Conservation (phyloP, 1,140 invertebrate genomes). For the Daktulosphaira vitifoliae region DNA sequence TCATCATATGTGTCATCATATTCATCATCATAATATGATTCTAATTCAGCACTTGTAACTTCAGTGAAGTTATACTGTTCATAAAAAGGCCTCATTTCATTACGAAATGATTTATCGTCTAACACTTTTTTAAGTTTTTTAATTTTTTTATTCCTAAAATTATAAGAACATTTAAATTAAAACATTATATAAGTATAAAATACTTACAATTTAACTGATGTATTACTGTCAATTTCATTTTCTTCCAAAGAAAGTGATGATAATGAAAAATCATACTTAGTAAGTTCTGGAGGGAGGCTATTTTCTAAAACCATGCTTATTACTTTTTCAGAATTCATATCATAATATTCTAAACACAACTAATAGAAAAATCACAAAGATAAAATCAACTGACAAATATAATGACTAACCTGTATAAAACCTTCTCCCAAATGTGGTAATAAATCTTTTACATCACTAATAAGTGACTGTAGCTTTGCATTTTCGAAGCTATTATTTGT, state of each 20-base stretch:
- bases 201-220: too few relatives aligned
- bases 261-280: constrained; percentile 8
- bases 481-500: constrained; percentile 8
- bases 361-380: not conserved
- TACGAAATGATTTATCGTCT: constrained; percentile 27
- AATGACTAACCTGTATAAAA: constrained; percentile 7
- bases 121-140: constrained; percentile 20
- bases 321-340: constrained; percentile 30
- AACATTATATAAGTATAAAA: too few relatives aligned
- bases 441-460: constrained; percentile 27
- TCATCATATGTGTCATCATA: constrained; percentile 32
- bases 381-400: not conserved
- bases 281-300: constrained; percentile 4
- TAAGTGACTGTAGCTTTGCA: constrained; percentile 15
- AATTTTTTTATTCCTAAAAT: constrained; percentile 13
- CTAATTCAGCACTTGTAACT: constrained; percentile 26
- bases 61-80: constrained; percentile 21
- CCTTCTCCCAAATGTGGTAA: constrained; percentile 14
- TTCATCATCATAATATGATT: constrained; percentile 28
- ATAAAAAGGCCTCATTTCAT: constrained; percentile 28
- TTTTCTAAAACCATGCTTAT: constrained; percentile 23
- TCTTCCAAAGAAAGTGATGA: not conserved
- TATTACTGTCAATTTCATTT: not conserved
- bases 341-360: constrained; percentile 26
- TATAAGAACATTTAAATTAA: not conserved